A percentile compares a stretch with the other conserved stretches of the same genome.
phyloP scores from a whole-genome alignment of 2,113 vertebrate genomes.

The Oryzias melastigma region DNA sequence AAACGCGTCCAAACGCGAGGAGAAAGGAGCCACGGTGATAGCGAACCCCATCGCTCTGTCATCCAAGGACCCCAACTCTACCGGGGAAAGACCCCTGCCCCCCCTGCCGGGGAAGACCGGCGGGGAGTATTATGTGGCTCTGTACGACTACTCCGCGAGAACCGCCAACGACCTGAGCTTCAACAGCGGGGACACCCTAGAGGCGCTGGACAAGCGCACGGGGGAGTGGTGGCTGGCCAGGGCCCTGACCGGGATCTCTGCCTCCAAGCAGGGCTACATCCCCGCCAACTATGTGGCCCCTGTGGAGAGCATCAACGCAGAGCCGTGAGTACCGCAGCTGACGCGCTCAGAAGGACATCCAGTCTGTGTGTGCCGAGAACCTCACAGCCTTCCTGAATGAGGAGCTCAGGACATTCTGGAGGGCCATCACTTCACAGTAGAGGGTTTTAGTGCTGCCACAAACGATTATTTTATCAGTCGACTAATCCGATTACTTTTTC shows the following conservation, averaged over 20 bases:
- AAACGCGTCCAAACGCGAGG: accelerated
- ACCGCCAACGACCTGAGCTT: slow-evolving; percentile 90
- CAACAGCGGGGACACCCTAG: slow-evolving; percentile 80
- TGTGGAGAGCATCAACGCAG: slow-evolving; percentile 85
- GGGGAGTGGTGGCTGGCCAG: slow-evolving; percentile 89
- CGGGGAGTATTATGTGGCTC: slow-evolving; percentile 76
- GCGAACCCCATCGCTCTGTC: not conserved
- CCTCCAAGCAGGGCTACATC: slow-evolving; percentile 82
- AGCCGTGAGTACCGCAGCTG: slow-evolving; percentile 75
- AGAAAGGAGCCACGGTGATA: accelerated
- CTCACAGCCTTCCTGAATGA: no score
- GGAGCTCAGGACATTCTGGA: no score
- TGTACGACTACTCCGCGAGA: slow-evolving; percentile 88
- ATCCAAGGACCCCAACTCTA: accelerated
- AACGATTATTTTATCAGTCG: no score
- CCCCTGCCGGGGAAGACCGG: not conserved
- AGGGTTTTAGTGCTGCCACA: no score
- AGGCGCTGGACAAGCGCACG: slow-evolving; percentile 73
- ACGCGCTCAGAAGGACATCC: no score
- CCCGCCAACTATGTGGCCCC: slow-evolving; percentile 91
- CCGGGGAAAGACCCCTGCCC: accelerated
- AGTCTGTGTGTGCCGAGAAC: no score
- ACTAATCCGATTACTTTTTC: no score
- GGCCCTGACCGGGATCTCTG: slow-evolving; percentile 65
- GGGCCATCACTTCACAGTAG: no score